Conservation (phyloP, 2,888 invertebrate genomes). For the Drosophila fulvimacula region DNA sequence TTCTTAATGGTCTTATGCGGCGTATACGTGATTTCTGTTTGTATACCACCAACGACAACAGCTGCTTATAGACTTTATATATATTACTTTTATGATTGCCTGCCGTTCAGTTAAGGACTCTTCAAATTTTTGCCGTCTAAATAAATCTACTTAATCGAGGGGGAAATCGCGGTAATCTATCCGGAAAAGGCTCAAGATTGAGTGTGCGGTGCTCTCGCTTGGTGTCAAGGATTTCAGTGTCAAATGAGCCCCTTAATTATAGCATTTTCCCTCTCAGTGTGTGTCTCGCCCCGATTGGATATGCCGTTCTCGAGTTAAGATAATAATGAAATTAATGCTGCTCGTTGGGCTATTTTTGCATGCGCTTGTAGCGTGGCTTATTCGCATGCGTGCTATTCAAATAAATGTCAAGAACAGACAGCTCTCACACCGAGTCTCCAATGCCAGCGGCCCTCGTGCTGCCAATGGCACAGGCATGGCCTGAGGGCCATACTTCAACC, state of each 20-base stretch:
- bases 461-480: constrained; percentile 28
- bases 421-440: constrained; percentile 13
- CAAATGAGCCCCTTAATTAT: constrained; percentile 56
- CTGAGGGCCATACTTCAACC: constrained; percentile 39
- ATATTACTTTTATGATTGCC: constrained; percentile 18
- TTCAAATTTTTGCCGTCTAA: constrained; percentile 31
- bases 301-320: constrained; percentile 25
- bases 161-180: constrained; percentile 8
- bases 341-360: constrained; percentile 30
- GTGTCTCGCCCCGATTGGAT: neutral
- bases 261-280: constrained; percentile 1
- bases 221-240: constrained; percentile 35
- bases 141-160: constrained; percentile 47
- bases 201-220: constrained; percentile 58
- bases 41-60: constrained; percentile 28
- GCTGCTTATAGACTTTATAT: constrained; percentile 11
- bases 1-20: constrained; percentile 41
- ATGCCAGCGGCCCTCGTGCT: constrained; percentile 3
- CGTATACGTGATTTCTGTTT: constrained; percentile 66
- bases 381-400: constrained; percentile 40
- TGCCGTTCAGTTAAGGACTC: constrained; percentile 13
- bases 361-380: constrained; percentile 1
- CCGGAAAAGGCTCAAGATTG: constrained; percentile 57
- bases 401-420: constrained; percentile 68
- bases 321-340: constrained; percentile 53